These are phyloP conservation scores for Mamestra configurata DNA, from an alignment of 1,140 invertebrate genomes.

Conservation along the genomic window DNA sequence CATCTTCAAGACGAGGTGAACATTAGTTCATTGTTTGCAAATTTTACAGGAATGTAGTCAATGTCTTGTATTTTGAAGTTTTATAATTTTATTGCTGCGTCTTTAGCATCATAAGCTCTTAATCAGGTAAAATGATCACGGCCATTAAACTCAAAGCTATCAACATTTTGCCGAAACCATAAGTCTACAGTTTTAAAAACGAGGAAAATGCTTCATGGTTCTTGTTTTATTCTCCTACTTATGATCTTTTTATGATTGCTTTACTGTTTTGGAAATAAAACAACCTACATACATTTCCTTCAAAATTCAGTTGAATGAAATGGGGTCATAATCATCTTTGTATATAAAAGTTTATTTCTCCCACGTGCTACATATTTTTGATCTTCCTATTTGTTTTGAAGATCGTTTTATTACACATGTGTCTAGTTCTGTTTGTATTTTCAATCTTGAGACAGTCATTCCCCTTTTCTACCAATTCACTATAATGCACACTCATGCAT, in stretches of 20 bases:
- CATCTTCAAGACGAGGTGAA: slow-evolving; percentile 24
- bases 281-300: slow-evolving; percentile 11
- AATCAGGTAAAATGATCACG: slow-evolving; percentile 35
- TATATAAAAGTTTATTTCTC: neutral
- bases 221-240: neutral
- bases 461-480: no score
- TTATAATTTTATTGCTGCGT: slow-evolving; percentile 15
- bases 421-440: no score
- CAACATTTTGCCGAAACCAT: slow-evolving; percentile 11
- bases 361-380: slow-evolving; percentile 6
- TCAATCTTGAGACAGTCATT: no score
- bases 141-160: slow-evolving; percentile 6
- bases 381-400: neutral
- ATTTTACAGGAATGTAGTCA: slow-evolving; percentile 39
- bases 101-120: slow-evolving; percentile 36
- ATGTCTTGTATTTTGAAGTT: slow-evolving; percentile 31
- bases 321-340: neutral
- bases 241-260: slow-evolving; percentile 4
- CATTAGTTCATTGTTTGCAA: slow-evolving; percentile 45
- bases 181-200: neutral
- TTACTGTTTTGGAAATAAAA: slow-evolving; percentile 3
- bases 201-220: neutral
- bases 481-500: neutral
- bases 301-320: neutral
- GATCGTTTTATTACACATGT: no score